Conservation (phyloP, 1,140 invertebrate genomes). For the Chrysopa pallens region DNA sequence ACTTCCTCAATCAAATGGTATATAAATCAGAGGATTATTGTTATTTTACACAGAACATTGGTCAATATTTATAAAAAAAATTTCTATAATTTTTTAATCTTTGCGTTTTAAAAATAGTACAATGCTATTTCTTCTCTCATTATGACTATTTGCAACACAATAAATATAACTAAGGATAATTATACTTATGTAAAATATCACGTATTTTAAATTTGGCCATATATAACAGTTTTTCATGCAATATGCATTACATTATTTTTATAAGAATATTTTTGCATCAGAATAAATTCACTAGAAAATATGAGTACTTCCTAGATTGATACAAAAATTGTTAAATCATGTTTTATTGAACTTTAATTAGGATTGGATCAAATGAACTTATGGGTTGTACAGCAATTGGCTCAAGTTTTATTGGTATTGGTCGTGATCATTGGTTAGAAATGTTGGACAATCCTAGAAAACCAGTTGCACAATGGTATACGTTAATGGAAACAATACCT, state of each 20-base stretch:
- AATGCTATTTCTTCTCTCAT: no score
- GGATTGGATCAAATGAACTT: constrained; percentile 72
- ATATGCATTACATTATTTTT: constrained; percentile 9
- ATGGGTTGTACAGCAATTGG: constrained; percentile 72
- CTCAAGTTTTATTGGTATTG: constrained; percentile 54
- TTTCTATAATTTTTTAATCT: no score
- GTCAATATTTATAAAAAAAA: no score
- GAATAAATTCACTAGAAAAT: background rate
- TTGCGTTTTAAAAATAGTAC: no score
- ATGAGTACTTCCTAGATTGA: background rate
- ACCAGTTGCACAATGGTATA: constrained; percentile 75
- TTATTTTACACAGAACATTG: no score
- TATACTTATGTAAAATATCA: no score
- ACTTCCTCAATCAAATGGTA: no score
- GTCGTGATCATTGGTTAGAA: constrained; percentile 75
- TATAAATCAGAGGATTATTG: no score
- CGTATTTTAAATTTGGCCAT: no score
- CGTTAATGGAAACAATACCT: constrained; percentile 47
- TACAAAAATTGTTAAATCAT: background rate
- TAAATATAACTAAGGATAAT: no score
- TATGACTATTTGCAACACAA: no score
- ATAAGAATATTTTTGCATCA: constrained; percentile 1
- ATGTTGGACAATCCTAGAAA: constrained; percentile 73
- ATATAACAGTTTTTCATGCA: no score
- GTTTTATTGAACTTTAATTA: constrained; percentile 17